Conservation (phyloP, 2,797 vertebrate species). For the Gila robusta region DNA sequence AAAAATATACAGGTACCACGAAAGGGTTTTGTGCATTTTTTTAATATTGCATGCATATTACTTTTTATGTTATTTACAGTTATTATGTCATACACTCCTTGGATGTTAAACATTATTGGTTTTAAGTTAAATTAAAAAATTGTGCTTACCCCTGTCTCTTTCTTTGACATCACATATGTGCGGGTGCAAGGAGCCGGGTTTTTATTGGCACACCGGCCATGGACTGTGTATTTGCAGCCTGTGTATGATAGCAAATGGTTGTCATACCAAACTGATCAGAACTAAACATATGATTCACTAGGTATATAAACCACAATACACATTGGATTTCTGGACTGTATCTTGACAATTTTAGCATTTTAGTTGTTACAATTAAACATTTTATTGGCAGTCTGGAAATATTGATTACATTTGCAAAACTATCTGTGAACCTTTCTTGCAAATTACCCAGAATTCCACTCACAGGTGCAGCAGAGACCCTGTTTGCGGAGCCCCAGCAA, state of each 20-base stretch:
- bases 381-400: background rate
- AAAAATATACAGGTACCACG: background rate
- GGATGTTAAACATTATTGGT: background rate
- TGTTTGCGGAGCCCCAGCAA: slow-evolving; percentile 89
- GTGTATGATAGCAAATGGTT: slow-evolving; percentile 39
- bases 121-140: background rate
- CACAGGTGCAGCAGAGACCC: slow-evolving; percentile 91
- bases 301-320: background rate
- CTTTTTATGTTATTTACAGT: background rate
- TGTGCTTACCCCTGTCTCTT: slow-evolving; percentile 87
- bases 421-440: background rate
- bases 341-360: background rate
- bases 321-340: background rate
- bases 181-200: slow-evolving; percentile 86
- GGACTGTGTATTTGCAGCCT: slow-evolving; percentile 93
- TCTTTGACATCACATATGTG: slow-evolving; percentile 93
- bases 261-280: background rate
- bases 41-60: too few relatives aligned
- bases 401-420: background rate
- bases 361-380: background rate
- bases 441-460: slow-evolving; percentile 69
- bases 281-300: background rate
- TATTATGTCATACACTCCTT: background rate
- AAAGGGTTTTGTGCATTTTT: background rate
- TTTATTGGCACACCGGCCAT: slow-evolving; percentile 90